Evolutionary conservation across 2,113 vertebrate species (phyloP).

Genomic region (Hepsetus odoe): DNA sequence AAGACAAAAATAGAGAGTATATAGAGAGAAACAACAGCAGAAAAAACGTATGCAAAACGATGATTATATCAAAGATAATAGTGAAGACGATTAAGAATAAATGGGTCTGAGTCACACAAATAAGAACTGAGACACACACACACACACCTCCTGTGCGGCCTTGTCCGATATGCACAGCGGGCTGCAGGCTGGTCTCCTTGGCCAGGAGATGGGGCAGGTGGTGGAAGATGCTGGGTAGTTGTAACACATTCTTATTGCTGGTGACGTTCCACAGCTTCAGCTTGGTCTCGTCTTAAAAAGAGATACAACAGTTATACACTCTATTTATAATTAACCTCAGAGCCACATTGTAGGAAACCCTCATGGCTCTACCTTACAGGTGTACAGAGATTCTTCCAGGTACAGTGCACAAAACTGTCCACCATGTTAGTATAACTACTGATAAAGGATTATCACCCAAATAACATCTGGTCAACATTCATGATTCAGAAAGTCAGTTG

Average conservation of each 20-base stretch:
- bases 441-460: too few relatives aligned
- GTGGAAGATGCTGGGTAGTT: conserved; percentile 97
- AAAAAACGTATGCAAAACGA: not conserved
- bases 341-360: too few relatives aligned
- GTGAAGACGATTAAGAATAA: not conserved
- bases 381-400: too few relatives aligned
- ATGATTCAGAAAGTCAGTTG: too few relatives aligned
- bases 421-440: too few relatives aligned
- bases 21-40: too few relatives aligned
- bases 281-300: conserved; percentile 88
- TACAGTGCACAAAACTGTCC: too few relatives aligned
- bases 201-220: conserved; percentile 97
- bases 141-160: conserved; percentile 91
- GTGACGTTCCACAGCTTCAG: conserved; percentile 95
- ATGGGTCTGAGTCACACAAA: not conserved
- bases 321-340: too few relatives aligned
- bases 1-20: too few relatives aligned
- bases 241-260: conserved; percentile 91
- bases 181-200: conserved; percentile 93
- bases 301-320: not conserved
- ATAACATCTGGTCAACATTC: too few relatives aligned
- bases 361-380: too few relatives aligned
- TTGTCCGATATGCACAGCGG: conserved; percentile 91
- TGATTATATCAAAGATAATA: not conserved
- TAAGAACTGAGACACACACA: not conserved